These are phyloP conservation scores for Autographa pulchrina DNA, from an alignment of 2,888 invertebrate genomes.

Conservation along the genomic window DNA sequence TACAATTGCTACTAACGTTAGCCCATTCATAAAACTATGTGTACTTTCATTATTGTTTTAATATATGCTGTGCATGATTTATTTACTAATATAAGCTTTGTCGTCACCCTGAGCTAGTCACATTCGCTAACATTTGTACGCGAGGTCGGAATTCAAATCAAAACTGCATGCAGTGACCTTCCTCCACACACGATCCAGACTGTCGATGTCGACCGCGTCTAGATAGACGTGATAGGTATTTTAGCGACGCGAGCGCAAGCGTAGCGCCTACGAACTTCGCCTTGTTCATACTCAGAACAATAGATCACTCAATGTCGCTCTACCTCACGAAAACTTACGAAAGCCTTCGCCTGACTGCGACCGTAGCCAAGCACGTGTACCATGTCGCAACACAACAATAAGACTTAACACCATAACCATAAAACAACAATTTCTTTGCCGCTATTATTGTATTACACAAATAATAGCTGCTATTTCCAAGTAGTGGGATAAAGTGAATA, in stretches of 20 bases:
- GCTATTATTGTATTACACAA: conserved; percentile 52
- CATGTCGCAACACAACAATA: conserved; percentile 64
- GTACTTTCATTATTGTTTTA: not conserved
- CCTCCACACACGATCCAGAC: conserved; percentile 77
- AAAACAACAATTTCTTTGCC: conserved; percentile 59
- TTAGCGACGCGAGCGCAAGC: conserved; percentile 44
- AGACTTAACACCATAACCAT: conserved; percentile 53
- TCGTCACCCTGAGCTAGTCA: conserved; percentile 52
- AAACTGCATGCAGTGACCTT: conserved; percentile 71
- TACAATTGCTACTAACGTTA: not conserved
- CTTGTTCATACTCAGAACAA: conserved; percentile 72
- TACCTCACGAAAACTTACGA: conserved; percentile 85
- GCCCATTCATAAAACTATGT: not conserved
- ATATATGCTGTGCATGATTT: not conserved
- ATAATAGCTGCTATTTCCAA: conserved; percentile 45
- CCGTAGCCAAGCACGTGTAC: conserved; percentile 58
- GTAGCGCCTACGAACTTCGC: conserved; percentile 55
- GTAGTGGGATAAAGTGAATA: conserved; percentile 40
- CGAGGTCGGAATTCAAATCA: conserved; percentile 69
- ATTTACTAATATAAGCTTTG: conserved; percentile 37
- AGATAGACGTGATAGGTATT: conserved; percentile 46
- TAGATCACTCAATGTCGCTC: conserved; percentile 82
- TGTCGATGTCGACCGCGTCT: conserved; percentile 53
- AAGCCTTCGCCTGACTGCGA: conserved; percentile 70
- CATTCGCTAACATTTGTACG: conserved; percentile 59